Percentiles rank a stretch among this genome's conserved stretches.
Conservation (phyloP, 1,140 invertebrate genomes). For the Bactericera cockerelli region DNA sequence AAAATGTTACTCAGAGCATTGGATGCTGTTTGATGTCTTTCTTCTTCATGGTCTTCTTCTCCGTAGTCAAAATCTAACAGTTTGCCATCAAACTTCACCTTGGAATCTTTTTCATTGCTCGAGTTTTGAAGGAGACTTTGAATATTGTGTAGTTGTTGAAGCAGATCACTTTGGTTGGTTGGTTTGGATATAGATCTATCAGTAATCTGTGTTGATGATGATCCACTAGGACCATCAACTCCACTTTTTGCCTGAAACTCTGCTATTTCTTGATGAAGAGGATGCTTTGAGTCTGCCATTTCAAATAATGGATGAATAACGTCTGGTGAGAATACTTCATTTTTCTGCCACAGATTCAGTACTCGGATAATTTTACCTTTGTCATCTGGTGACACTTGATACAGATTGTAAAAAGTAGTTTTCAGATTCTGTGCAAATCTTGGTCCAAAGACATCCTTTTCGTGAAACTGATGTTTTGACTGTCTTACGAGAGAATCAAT, state of each 20-base stretch:
- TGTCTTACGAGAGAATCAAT: constrained; percentile 98
- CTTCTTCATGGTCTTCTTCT: constrained; percentile 57
- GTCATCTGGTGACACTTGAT: constrained; percentile 86
- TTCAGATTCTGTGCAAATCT: constrained; percentile 92
- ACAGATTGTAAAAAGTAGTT: constrained; percentile 82
- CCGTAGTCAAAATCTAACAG: constrained; percentile 72
- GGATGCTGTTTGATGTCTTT: constrained; percentile 17
- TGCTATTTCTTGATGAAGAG: constrained; percentile 47
- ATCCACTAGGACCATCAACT: too few relatives aligned
- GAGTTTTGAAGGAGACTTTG: constrained; percentile 12
- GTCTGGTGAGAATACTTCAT: constrained; percentile 88
- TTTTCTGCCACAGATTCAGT: constrained; percentile 97
- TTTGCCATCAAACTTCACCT: constrained; percentile 55
- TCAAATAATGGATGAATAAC: constrained; percentile 81
- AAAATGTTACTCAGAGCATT: constrained; percentile 34
- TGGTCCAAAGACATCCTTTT: constrained; percentile 96
- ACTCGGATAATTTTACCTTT: constrained; percentile 94
- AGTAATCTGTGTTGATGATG: too few relatives aligned
- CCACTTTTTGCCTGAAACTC: constrained; percentile 19
- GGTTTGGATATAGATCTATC: too few relatives aligned
- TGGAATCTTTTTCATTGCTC: background rate
- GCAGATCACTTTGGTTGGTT: constrained; percentile 9
- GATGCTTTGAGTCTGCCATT: constrained; percentile 66
- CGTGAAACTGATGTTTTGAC: constrained; percentile 88
- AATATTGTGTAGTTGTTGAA: constrained; percentile 17